Evolutionary conservation across 2,888 invertebrate genomes (phyloP).

Genomic region (Polydrusus tereticollis): DNA sequence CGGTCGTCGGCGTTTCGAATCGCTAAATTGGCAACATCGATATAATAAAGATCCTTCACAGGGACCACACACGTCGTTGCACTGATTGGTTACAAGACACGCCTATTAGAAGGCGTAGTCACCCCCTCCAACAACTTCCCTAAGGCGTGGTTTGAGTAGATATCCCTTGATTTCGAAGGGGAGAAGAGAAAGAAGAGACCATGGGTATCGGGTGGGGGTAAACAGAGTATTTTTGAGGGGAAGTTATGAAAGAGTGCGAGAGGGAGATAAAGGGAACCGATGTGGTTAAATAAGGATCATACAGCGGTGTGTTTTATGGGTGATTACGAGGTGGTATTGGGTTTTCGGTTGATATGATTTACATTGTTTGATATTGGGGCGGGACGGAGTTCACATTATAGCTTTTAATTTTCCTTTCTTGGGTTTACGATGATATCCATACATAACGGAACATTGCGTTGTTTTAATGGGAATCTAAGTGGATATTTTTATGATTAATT

Average conservation of each 20-base stretch:
- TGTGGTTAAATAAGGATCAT: constrained; percentile 42
- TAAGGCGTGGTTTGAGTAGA: not conserved
- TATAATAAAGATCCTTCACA: constrained; percentile 68
- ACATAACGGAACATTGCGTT: not conserved
- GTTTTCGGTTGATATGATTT: constrained; percentile 51
- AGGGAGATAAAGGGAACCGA: constrained; percentile 43
- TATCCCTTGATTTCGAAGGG: not conserved
- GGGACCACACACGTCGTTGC: constrained; percentile 68
- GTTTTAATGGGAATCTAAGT: constrained; percentile 5
- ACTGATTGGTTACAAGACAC: constrained; percentile 64
- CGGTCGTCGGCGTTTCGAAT: constrained; percentile 60
- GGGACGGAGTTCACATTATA: constrained; percentile 18
- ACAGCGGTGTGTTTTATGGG: constrained; percentile 42
- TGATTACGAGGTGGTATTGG: constrained; percentile 44
- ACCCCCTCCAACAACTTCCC: not conserved
- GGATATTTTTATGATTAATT: not conserved
- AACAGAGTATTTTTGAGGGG: constrained; percentile 33
- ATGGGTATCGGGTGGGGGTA: not conserved
- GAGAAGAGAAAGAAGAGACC: not conserved
- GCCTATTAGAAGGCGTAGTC: constrained; percentile 50
- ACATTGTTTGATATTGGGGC: constrained; percentile 52
- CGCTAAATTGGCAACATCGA: constrained; percentile 66
- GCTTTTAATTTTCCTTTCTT: constrained; percentile 40
- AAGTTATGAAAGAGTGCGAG: constrained; percentile 16
- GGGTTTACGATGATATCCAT: constrained; percentile 10